Conservation (phyloP, 1,140 invertebrate species). For the Zaprionus nigranus region DNA sequence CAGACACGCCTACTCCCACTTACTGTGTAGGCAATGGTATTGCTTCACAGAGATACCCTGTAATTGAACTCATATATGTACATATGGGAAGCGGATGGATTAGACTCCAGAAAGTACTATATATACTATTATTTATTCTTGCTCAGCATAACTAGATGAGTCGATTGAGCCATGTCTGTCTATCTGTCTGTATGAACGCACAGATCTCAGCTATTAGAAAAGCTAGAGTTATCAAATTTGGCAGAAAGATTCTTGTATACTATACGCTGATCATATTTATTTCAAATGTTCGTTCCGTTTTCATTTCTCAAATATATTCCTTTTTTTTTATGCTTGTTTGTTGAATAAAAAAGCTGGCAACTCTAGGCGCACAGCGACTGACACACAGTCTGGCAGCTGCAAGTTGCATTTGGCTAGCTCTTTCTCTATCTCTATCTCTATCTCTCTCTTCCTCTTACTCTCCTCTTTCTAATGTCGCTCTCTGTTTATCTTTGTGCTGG, state of each 20-base stretch:
- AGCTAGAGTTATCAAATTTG: too few species aligned
- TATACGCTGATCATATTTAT: too few species aligned
- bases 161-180: too few species aligned
- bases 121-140: too few species aligned
- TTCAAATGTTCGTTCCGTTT: background rate
- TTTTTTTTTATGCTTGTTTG: background rate
- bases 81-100: too few species aligned
- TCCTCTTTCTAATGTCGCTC: conserved; percentile 1
- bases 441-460: background rate
- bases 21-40: background rate
- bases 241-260: too few species aligned
- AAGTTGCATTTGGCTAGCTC: background rate
- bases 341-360: background rate
- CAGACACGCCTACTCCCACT: conserved; percentile 18
- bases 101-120: too few species aligned
- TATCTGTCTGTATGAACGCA: too few species aligned
- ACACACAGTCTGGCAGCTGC: background rate
- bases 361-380: background rate
- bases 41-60: conserved; percentile 8
- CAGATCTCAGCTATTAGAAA: too few species aligned
- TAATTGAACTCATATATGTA: background rate
- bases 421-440: background rate
- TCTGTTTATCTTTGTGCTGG: conserved; percentile 26
- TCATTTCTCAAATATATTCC: background rate
- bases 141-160: too few species aligned